These are phyloP conservation scores for Gadopsis bispinosus DNA, from an alignment of 2,797 vertebrate species.

Conservation along the genomic window DNA sequence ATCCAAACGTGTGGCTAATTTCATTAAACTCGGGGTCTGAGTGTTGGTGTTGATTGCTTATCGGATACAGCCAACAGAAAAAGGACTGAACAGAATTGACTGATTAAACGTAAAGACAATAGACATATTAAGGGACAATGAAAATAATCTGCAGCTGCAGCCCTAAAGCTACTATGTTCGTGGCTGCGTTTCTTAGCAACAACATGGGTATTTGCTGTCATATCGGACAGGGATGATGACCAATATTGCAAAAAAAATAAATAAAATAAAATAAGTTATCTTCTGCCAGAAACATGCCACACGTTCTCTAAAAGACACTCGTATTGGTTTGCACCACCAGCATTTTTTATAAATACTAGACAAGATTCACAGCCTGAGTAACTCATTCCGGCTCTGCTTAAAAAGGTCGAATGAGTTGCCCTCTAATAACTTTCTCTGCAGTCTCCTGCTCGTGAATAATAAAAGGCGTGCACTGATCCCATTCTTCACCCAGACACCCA, in stretches of 20 bases:
- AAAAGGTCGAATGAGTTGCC: constrained; percentile 63
- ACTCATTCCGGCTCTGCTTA: constrained; percentile 34
- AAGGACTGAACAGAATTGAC: too few species aligned
- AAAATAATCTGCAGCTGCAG: background rate
- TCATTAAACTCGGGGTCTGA: background rate
- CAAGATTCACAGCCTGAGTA: constrained; percentile 16
- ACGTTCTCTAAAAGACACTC: background rate
- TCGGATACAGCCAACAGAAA: too few species aligned
- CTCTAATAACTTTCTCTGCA: constrained; percentile 67
- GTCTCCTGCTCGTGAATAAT: constrained; percentile 75
- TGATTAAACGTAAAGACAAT: background rate
- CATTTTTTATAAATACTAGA: constrained; percentile 5
- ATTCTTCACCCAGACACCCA: constrained; percentile 64
- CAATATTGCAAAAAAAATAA: background rate
- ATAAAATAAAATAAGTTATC: too few species aligned
- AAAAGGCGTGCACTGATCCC: constrained; percentile 64
- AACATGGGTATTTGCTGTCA: background rate
- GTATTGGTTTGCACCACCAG: background rate
- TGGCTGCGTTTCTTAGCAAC: background rate
- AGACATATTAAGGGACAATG: background rate
- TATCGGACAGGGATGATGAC: background rate
- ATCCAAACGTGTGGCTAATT: background rate
- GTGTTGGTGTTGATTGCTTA: too few species aligned
- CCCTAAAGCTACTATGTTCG: background rate
- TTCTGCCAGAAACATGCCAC: background rate